These are phyloP conservation scores for Daphoenositta chrysoptera DNA, from an alignment of 2,113 vertebrate genomes.

Conservation along the genomic window DNA sequence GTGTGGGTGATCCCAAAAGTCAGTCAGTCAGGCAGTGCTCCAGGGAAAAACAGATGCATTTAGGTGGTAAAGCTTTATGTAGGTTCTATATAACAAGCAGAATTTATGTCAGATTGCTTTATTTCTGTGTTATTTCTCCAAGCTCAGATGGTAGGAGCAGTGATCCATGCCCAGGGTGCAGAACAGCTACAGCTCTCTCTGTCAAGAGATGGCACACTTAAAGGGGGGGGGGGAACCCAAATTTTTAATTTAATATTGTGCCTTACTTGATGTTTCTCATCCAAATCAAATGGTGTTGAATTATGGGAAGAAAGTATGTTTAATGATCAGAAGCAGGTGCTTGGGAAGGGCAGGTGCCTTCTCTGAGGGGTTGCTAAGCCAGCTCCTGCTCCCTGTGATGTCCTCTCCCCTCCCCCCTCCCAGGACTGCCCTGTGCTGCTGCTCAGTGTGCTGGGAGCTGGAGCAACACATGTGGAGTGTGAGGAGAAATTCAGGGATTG, in stretches of 20 bases:
- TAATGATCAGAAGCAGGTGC: not conserved
- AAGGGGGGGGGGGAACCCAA: rapidly evolving
- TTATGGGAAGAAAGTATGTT: not conserved
- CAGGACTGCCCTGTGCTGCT: no score
- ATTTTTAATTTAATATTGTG: not conserved
- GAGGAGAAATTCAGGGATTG: not conserved
- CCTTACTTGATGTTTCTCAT: not conserved
- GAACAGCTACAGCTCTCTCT: not conserved
- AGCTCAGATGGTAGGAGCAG: not conserved
- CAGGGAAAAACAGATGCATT: not conserved
- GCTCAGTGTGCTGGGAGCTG: not conserved
- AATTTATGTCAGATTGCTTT: not conserved
- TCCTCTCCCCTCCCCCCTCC: not conserved
- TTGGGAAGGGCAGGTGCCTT: not conserved
- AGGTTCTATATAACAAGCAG: not conserved
- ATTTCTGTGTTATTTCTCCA: not conserved
- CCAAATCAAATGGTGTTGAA: not conserved
- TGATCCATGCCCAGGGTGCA: not conserved
- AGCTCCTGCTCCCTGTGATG: not conserved
- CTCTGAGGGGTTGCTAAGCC: not conserved
- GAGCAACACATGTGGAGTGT: rapidly evolving
- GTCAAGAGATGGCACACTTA: not conserved
- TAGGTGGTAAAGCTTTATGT: not conserved
- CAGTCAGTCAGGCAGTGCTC: not conserved
- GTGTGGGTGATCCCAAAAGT: not conserved